Evolutionary conservation across 1,140 invertebrate genomes (phyloP).

Genomic region (Drosophila parvula): DNA sequence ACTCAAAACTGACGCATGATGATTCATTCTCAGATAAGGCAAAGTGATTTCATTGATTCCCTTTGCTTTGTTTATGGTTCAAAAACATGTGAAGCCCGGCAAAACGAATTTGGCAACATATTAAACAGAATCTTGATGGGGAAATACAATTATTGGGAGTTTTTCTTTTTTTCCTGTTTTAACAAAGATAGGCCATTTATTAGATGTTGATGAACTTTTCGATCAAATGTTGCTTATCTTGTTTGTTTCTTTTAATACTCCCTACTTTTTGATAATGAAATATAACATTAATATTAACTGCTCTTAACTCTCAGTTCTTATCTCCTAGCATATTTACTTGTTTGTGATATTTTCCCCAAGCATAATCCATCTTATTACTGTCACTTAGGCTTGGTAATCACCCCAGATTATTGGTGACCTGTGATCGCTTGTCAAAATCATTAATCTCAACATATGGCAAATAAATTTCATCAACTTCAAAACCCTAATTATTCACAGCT

Average conservation of each 20-base stretch:
- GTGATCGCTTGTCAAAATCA: slow-evolving; percentile 6
- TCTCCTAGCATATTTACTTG: not conserved
- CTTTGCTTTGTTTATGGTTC: slow-evolving; percentile 8
- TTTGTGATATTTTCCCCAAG: not conserved
- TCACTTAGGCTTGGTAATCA: not conserved
- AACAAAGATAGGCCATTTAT: slow-evolving; percentile 4
- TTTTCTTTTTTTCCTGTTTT: not conserved
- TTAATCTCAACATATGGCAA: slow-evolving; percentile 9
- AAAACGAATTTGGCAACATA: not conserved
- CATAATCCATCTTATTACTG: not conserved
- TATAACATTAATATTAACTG: not conserved
- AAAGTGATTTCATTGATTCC: slow-evolving; percentile 23
- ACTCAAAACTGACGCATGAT: slow-evolving; percentile 40
- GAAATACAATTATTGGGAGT: slow-evolving; percentile 8
- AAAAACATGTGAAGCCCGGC: not conserved
- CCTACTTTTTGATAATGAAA: not conserved
- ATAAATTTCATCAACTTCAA: slow-evolving; percentile 4
- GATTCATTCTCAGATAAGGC: slow-evolving; percentile 36
- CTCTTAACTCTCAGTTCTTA: not conserved
- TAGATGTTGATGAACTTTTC: not conserved
- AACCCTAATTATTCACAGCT: slow-evolving; percentile 52
- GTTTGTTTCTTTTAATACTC: too few species aligned
- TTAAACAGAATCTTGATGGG: slow-evolving; percentile 1
- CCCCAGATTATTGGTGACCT: slow-evolving; percentile 5
- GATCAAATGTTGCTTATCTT: too few species aligned